Evolutionary conservation across 2,888 invertebrate species (phyloP), one percentile per base, ranked within the genome.

Genomic region (Pardosa pseudoannulata): DNA sequence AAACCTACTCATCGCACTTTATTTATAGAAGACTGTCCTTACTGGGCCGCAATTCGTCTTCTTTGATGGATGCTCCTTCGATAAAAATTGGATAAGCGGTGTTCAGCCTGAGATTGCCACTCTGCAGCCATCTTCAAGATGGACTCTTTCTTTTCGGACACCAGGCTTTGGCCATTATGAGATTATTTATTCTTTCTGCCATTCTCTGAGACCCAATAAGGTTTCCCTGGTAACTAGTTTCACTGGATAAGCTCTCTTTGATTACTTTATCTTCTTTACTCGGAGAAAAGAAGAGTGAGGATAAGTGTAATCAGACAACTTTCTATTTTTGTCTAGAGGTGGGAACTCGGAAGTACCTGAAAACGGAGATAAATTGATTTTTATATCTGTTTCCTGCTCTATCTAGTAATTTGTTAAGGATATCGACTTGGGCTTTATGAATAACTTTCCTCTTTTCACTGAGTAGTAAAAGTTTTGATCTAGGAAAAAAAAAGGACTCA

Each of bases 31-130:
- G 50, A 78, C 16, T 46, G 46, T 32, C 67, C 23, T 31, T 32
- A 27, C 29, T 9, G 50, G 29, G 39, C 50, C 13, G 67, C 75
- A 65, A 68, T 72, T 36, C 41, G 75, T 62, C 28, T 1, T 68
- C 50, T 56, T 68, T 85, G 83, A 85, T 85, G 76, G 83, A 85
- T 85, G 78, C 27, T 23, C 23, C 41, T 13, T 73, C 36, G 83
- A 85, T 85, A 67, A 79, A 85, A 85, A 85, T 79, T 85, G 83
- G 78, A 85, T 85, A 85, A 85, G 39, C 19, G 28, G 62, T 7
- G 36, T 31, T 41, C 39, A 85, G 67, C 65, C 78, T 67, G 83
- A 85, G 72, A 68, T 73, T 56, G 72, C 73, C 67, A 56, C 78
- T 78, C 73, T 50, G 39, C 72, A 56, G 62, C 68, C 80, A 36